Conservation (phyloP, 2,797 vertebrate genomes). For the Sciaenops ocellatus region DNA sequence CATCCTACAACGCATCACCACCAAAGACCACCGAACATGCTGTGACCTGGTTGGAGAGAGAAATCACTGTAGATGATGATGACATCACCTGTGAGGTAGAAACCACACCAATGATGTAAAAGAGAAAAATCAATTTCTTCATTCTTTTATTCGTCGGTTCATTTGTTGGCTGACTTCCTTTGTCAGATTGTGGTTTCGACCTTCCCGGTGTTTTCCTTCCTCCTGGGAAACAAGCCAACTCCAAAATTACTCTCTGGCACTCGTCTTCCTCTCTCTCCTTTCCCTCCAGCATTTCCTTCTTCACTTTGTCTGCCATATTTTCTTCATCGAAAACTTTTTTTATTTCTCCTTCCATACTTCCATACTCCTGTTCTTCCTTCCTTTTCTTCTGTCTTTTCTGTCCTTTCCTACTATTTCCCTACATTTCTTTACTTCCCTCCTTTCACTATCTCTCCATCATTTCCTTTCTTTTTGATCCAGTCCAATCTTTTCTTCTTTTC, state of each 20-base stretch:
- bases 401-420: neutral
- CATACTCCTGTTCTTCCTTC: neutral
- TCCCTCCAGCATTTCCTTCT: neutral
- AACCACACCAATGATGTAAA: neutral
- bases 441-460: neutral
- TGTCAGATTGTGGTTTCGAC: conserved; percentile 49
- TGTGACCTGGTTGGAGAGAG: neutral
- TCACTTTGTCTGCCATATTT: neutral
- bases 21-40: neutral
- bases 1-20: neutral
- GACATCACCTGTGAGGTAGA: conserved; percentile 14
- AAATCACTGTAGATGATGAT: neutral
- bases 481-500: too few relatives aligned
- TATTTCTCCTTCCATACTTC: neutral
- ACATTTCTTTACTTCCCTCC: neutral
- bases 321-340: neutral
- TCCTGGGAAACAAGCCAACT: conserved; percentile 53
- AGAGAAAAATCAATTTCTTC: conserved; percentile 1
- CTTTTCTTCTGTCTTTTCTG: neutral
- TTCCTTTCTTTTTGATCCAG: neutral
- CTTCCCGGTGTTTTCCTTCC: conserved; percentile 32
- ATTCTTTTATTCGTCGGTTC: conserved; percentile 7
- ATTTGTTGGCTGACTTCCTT: conserved; percentile 37
- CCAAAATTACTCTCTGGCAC: conserved; percentile 84
- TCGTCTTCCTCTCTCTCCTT: conserved; percentile 51